A percentile compares a stretch with the other conserved stretches of the same genome.
Evolutionary conservation across 2,797 vertebrate species (phyloP).

Genomic region (Acanthurus tractus): DNA sequence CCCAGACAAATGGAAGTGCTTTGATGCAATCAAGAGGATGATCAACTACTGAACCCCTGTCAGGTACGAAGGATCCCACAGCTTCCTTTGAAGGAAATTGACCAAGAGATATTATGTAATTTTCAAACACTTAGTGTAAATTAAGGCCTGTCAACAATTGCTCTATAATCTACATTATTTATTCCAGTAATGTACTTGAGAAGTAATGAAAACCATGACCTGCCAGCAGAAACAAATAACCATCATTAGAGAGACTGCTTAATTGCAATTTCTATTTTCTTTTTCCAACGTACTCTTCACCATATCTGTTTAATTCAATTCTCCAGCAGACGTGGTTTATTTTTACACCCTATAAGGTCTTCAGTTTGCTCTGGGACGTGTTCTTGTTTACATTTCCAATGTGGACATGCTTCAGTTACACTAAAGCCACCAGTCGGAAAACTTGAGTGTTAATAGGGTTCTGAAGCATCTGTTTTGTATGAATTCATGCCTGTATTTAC

Average conservation of each 20-base stretch:
- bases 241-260: constrained; percentile 4
- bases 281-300: not conserved
- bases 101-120: constrained; percentile 9
- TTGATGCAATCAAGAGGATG: constrained; percentile 95
- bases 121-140: constrained; percentile 27
- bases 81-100: constrained; percentile 22
- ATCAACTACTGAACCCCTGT: constrained; percentile 91
- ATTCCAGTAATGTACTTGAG: constrained; percentile 28
- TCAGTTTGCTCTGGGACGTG: not conserved
- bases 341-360: not conserved
- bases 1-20: constrained; percentile 99
- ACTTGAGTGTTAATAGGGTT: constrained; percentile 14
- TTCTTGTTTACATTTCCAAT: not conserved
- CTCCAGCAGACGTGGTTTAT: not conserved
- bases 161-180: constrained; percentile 35
- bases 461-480: constrained; percentile 44
- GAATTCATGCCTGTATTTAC: constrained; percentile 49
- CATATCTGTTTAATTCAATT: not conserved
- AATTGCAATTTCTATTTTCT: constrained; percentile 3
- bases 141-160: constrained; percentile 22
- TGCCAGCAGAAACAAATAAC: constrained; percentile 11
- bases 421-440: constrained; percentile 3
- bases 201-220: constrained; percentile 18
- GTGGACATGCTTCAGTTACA: constrained; percentile 2
- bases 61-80: constrained; percentile 56